These are phyloP conservation scores for Bombycilla garrulus DNA, from an alignment of 2,113 vertebrate species.

Conservation along the genomic window DNA sequence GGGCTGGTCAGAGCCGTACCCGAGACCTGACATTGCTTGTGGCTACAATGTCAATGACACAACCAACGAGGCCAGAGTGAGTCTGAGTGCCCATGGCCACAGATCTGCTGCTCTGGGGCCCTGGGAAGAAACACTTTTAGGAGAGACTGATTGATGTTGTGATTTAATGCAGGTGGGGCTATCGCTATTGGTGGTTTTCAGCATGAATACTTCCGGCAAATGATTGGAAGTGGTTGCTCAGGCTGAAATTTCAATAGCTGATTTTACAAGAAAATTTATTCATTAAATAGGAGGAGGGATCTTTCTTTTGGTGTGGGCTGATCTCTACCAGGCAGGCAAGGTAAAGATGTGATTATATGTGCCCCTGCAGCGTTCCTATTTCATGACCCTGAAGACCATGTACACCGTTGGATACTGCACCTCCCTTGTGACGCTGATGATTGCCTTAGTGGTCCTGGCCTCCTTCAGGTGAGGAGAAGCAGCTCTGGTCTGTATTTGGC, in stretches of 20 bases:
- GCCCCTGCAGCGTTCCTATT: conserved; percentile 77
- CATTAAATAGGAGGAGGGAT: not conserved
- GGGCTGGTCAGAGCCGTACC: conserved; percentile 85
- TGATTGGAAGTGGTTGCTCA: not conserved
- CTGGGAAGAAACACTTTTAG: not conserved
- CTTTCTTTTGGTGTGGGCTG: not conserved
- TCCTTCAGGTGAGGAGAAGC: conserved; percentile 82
- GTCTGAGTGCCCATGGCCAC: not conserved
- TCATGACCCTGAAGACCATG: conserved; percentile 88
- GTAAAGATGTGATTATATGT: not conserved
- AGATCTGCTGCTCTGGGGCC: not conserved
- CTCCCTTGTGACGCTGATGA: conserved; percentile 81
- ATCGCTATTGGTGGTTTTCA: not conserved
- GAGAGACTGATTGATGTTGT: not conserved
- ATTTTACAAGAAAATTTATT: not conserved
- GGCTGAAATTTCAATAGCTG: not conserved
- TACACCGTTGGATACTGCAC: conserved; percentile 87
- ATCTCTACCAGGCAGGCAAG: not conserved
- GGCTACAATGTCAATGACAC: conserved; percentile 79
- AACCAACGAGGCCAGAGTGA: conserved; percentile 63
- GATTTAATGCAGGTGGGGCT: not conserved
- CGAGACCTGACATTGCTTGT: conserved; percentile 82
- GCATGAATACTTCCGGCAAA: not conserved
- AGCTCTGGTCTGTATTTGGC: not conserved
- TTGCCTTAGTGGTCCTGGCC: conserved; percentile 82